Evolutionary conservation across 1,140 invertebrate species (phyloP).

Genomic region (Whitmania pigra): DNA sequence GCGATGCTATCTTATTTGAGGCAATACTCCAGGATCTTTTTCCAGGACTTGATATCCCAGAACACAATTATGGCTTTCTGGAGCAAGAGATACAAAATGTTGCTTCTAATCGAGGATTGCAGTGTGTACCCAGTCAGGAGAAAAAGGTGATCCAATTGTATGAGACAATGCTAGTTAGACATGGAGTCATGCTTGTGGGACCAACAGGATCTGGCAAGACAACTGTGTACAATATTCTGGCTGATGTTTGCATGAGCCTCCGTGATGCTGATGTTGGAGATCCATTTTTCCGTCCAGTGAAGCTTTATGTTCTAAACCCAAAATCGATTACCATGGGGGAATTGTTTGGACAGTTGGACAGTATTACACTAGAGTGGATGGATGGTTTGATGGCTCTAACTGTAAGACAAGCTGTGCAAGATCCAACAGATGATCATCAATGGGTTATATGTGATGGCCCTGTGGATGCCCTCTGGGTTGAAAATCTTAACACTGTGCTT

Average conservation of each 20-base stretch:
- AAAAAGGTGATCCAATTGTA: conserved; percentile 45
- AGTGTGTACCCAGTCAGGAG: conserved; percentile 34
- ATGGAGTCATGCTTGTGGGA: conserved; percentile 45
- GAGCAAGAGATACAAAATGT: conserved; percentile 37
- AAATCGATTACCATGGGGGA: conserved; percentile 45
- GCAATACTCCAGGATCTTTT: conserved; percentile 44
- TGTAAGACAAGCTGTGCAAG: conserved; percentile 39
- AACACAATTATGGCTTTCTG: conserved; percentile 42
- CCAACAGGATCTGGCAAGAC: conserved; percentile 45
- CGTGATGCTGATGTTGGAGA: conserved; percentile 30
- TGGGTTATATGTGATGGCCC: conserved; percentile 44
- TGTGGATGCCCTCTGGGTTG: conserved; percentile 45
- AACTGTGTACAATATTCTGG: conserved; percentile 42
- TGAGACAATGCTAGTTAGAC: conserved; percentile 43
- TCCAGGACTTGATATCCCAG: conserved; percentile 42
- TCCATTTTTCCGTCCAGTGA: conserved; percentile 41
- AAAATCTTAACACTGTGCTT: conserved; percentile 46
- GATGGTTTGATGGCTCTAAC: conserved; percentile 43
- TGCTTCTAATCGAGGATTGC: conserved; percentile 30
- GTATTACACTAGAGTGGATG: conserved; percentile 43
- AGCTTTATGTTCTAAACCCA: conserved; percentile 40
- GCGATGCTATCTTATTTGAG: conserved; percentile 42
- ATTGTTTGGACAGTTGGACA: conserved; percentile 42
- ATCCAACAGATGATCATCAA: conserved; percentile 40
- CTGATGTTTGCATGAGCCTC: conserved; percentile 34